phyloP scores from a whole-genome alignment of 2,888 invertebrate species.

The Nudaria mundana region DNA sequence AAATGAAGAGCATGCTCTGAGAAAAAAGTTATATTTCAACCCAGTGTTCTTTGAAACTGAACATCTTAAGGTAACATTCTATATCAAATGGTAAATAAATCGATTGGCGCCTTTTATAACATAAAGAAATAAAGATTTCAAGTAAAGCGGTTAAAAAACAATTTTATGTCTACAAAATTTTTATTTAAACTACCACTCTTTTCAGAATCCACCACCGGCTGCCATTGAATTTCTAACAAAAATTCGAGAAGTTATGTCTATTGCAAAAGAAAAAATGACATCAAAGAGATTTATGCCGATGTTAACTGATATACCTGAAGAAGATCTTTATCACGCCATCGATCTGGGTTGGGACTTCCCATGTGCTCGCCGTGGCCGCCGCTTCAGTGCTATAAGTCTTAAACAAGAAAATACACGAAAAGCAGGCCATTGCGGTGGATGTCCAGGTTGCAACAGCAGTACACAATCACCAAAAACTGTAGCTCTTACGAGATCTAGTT shows the following conservation, averaged over 20 bases:
- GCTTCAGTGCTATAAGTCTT: conserved; percentile 80
- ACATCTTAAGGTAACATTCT: conserved; percentile 84
- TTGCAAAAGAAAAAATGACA: conserved; percentile 93
- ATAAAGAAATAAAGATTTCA: background rate
- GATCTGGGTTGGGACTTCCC: conserved; percentile 76
- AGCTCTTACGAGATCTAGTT: conserved; percentile 65
- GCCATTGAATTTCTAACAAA: conserved; percentile 93
- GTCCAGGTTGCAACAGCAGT: conserved; percentile 83
- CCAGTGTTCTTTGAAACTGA: conserved; percentile 95
- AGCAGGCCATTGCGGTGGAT: conserved; percentile 82
- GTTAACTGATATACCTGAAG: conserved; percentile 90
- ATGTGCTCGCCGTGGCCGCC: conserved; percentile 73
- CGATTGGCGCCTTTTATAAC: background rate
- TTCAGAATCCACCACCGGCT: conserved; percentile 93
- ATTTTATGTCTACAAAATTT: too few relatives aligned
- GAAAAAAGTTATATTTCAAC: conserved; percentile 92
- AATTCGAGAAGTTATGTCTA: conserved; percentile 93
- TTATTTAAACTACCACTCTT: too few relatives aligned
- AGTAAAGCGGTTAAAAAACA: too few relatives aligned
- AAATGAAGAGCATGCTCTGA: conserved; percentile 67
- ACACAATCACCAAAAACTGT: conserved; percentile 49
- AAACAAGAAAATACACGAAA: conserved; percentile 83
- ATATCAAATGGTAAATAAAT: too few relatives aligned
- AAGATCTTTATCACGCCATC: conserved; percentile 78
- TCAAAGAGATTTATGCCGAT: conserved; percentile 90